phyloP scores from a whole-genome alignment of 2,888 invertebrate species.

The Lepidocyrtinus sp. region DNA sequence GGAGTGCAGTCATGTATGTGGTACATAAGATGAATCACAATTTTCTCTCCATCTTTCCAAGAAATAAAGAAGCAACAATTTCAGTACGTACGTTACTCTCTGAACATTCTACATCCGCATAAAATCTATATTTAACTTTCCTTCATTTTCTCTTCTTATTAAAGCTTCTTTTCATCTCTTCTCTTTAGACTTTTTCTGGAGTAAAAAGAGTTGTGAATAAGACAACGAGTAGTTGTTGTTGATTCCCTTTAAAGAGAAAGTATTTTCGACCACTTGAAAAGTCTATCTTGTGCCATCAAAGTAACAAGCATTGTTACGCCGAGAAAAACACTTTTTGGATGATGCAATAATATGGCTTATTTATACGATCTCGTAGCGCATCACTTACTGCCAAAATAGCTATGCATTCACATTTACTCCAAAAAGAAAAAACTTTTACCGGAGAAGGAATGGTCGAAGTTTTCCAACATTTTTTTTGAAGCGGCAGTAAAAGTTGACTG shows the following conservation, averaged over 20 bases:
- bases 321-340: not conserved
- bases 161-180: too few relatives aligned
- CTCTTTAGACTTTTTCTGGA: too few relatives aligned
- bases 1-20: too few relatives aligned
- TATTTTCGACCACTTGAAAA: slow-evolving; percentile 34
- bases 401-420: too few relatives aligned
- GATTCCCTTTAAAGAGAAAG: slow-evolving; percentile 13
- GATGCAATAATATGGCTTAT: slow-evolving; percentile 18
- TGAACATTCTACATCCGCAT: too few relatives aligned
- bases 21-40: too few relatives aligned
- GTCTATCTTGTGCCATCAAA: slow-evolving; percentile 28
- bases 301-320: slow-evolving; percentile 27
- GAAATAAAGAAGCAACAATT: too few relatives aligned
- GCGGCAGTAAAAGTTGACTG: slow-evolving; percentile 56
- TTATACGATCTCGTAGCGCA: slow-evolving; percentile 20
- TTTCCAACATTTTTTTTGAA: slow-evolving; percentile 33
- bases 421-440: too few relatives aligned
- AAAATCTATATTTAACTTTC: not conserved
- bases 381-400: slow-evolving; percentile 17
- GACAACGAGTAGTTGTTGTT: slow-evolving; percentile 8
- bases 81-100: too few relatives aligned
- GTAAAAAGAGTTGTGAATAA: not conserved
- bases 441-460: slow-evolving; percentile 15
- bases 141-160: too few relatives aligned
- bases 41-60: too few relatives aligned